A percentile compares a stretch with the other conserved stretches of the same genome.
Evolutionary conservation across 2,797 vertebrate species (phyloP).

Genomic region (Huso huso): DNA sequence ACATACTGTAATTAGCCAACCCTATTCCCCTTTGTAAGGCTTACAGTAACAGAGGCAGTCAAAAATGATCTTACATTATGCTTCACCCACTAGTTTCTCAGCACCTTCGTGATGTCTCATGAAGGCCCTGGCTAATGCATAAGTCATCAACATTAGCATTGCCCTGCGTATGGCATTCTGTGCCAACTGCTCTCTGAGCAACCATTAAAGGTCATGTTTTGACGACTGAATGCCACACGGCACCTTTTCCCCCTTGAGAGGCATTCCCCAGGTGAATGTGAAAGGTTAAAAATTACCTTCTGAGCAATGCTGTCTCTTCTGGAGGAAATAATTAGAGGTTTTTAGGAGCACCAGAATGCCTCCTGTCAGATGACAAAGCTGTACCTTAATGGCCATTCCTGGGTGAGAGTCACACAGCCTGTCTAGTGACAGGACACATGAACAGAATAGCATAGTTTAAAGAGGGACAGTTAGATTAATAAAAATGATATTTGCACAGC

Average conservation of each 20-base stretch:
- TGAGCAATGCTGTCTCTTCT: constrained; percentile 81
- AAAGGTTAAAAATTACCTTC: constrained; percentile 99
- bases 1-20: constrained; percentile 58
- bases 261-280: constrained; percentile 99
- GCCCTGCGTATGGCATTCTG: constrained; percentile 78
- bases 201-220: constrained; percentile 99
- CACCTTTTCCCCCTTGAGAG: constrained; percentile 97
- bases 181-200: constrained; percentile 96
- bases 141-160: constrained; percentile 93
- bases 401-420: no score
- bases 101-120: constrained; percentile 33
- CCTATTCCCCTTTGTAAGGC: constrained; percentile 45
- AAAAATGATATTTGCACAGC: no score
- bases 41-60: constrained; percentile 34
- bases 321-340: constrained; percentile 99
- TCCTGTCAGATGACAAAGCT: no score
- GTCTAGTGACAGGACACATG: no score
- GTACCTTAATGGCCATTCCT: no score
- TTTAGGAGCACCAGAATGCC: constrained; percentile 61
- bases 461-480: no score
- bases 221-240: constrained; percentile 98
- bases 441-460: no score
- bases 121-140: constrained; percentile 82
- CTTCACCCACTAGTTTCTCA: constrained; percentile 29
- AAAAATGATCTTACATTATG: constrained; percentile 20